Percentiles rank a stretch among this genome's conserved stretches.
Conservation (phyloP, 92 coral and sea anemone genomes). For the Porites lobata region DNA sequence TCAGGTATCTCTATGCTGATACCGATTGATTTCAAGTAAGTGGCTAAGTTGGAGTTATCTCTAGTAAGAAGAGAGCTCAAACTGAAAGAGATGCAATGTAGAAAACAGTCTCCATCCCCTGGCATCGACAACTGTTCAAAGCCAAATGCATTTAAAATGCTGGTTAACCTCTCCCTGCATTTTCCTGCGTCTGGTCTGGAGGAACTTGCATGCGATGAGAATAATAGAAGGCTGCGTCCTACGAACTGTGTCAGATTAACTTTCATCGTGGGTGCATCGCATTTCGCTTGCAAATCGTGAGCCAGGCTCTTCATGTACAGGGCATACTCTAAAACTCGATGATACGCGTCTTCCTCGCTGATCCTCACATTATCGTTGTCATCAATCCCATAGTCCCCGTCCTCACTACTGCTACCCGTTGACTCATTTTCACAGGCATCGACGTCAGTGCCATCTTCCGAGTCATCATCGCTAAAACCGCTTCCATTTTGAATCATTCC, state of each 20-base stretch:
- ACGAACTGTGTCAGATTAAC: slow-evolving; percentile 29
- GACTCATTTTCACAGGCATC: not conserved
- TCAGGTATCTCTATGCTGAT: not conserved
- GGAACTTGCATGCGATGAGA: not conserved
- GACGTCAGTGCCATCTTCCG: slow-evolving; percentile 10
- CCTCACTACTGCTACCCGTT: slow-evolving; percentile 17
- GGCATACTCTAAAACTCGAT: slow-evolving; percentile 18
- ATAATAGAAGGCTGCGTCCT: slow-evolving; percentile 20
- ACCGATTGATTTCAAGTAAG: slow-evolving; percentile 18
- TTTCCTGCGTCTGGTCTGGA: slow-evolving; percentile 24
- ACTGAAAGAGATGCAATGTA: slow-evolving; percentile 11
- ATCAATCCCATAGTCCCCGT: slow-evolving; percentile 10
- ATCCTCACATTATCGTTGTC: not conserved
- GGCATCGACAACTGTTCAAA: slow-evolving; percentile 29
- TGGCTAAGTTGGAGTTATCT: not conserved
- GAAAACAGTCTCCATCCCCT: slow-evolving; percentile 42
- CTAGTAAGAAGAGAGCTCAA: not conserved
- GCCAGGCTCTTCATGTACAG: slow-evolving; percentile 12
- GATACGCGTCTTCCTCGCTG: slow-evolving; percentile 15
- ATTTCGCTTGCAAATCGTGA: slow-evolving; percentile 12
- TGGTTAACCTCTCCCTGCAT: slow-evolving; percentile 22
- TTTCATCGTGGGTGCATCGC: slow-evolving; percentile 25
- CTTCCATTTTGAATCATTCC: not conserved
- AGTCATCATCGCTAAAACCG: not conserved
- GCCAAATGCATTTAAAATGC: slow-evolving; percentile 15